Base-by-base conservation (phyloP, 2,888 invertebrate genomes). In the Diaprepes abbreviatus region DNA sequence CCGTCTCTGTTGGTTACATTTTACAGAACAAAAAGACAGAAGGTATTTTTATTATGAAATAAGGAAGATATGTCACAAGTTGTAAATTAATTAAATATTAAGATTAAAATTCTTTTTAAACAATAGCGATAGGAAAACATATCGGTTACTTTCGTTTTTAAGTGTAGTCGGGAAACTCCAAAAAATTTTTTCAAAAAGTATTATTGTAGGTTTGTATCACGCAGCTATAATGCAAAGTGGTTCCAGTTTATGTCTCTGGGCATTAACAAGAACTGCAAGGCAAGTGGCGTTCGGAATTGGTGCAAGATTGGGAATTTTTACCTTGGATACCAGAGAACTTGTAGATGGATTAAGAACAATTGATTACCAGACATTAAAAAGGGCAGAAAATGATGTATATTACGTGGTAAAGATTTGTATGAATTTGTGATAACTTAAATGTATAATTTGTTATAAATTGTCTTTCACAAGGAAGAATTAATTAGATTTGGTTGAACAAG, bases 291-390 rank as follows among this genome's bases (percentile, higher is more conserved):
- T 71, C 52, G 63, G 58, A 12, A 60, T 71, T n/a, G 71, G 66
- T 5, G 50, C 62, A 6, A 45, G 71, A 57, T 36, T 71, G 28
- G 57, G 70, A 0, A 55, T 75, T 38, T 38, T 58, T 33, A 72
- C 71, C 0, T 28, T 62, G 0, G 70, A 69, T 62, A 73, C 73
- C 14, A 38, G 24, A 14, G 36, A 33, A 2, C 50, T 77, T 28
- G 40, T 77, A 3, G 54, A 74, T 21, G 66, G 45, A 7, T 52
- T 77, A n/a, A 73, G 68, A 38, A 71, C 57, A 40, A 60, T 76
- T 6, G 65, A 72, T 17, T 70, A 65, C 19, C 48, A 31, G n/a
- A 43, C 31, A 6, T 48, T 77, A 7, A 75, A 75, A 43, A 28
- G 66, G 10, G 71, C 66, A n/a, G 71, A 71, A 43, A 71, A 71